phyloP scores from a whole-genome alignment of 2,113 vertebrate genomes.

The Pseudorhombus dupliciocellatus region DNA sequence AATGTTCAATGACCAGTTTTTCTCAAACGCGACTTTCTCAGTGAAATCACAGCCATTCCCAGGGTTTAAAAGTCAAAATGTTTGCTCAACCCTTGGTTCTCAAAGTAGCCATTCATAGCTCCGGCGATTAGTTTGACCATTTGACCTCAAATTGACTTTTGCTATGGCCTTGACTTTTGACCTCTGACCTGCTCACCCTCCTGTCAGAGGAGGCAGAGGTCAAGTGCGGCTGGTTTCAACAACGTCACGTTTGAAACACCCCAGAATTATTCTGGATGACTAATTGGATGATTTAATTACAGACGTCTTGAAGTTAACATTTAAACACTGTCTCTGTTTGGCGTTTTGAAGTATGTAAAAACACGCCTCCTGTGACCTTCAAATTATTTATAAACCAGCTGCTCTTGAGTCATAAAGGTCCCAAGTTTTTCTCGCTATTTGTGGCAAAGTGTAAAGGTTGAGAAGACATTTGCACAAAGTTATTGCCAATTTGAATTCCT shows the following conservation, averaged over 20 bases:
- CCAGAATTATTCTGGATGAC: not conserved
- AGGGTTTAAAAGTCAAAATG: not conserved
- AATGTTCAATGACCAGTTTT: too few species aligned
- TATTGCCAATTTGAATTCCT: conserved; percentile 62
- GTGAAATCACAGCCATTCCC: conserved; percentile 1
- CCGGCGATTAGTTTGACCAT: conserved; percentile 30
- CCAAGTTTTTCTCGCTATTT: conserved; percentile 47
- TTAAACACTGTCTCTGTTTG: conserved; percentile 23
- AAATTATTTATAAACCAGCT: conserved; percentile 37
- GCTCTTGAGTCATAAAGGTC: conserved; percentile 12
- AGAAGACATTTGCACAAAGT: conserved; percentile 64
- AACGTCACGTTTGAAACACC: conserved; percentile 17
- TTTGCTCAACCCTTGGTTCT: conserved; percentile 12
- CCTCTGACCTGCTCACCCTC: conserved; percentile 38
- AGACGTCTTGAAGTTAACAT: not conserved
- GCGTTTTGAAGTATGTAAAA: conserved; percentile 14
- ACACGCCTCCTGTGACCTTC: conserved; percentile 33
- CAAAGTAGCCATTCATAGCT: conserved; percentile 4
- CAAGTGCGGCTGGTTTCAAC: conserved; percentile 22
- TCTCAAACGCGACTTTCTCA: too few species aligned
- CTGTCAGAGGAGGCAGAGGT: conserved; percentile 20
- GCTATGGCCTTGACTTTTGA: conserved; percentile 35
- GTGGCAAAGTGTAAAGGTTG: conserved; percentile 54
- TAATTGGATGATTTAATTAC: not conserved
- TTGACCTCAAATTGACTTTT: conserved; percentile 29